Base-by-base conservation (phyloP, 1,140 invertebrate genomes). In the Linepithema humile region DNA sequence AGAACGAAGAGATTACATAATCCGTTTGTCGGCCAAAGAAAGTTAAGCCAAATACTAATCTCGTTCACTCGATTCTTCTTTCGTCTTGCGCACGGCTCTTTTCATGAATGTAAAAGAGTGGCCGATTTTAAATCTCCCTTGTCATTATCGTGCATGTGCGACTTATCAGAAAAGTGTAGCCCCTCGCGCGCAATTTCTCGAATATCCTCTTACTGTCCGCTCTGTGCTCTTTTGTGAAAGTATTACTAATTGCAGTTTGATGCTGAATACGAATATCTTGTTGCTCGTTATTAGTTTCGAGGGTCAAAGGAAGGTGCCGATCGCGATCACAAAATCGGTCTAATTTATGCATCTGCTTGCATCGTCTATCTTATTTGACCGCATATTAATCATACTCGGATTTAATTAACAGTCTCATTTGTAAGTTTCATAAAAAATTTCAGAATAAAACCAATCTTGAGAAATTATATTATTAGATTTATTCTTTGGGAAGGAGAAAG, bases 211-310 rank as follows among this genome's bases (percentile, higher is more conserved):
- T 96, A 95, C 92, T 95, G 95, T 96, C 95, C 32, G 89, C 80
- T 0, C 95, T 95, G 88, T 95, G 96, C 93, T 97, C 95, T 1
- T 3, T 45, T 85, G 98, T 98, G 0, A 99, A 95, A 0, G 98
- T 98, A 91, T 98, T 97, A 0, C 98, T 98, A 85, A 97, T 96
- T 98, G 97, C 35, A 98, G 99, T 95, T 99, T 99, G 88, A 99
- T 97, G 0, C 98, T 99, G 89, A 99, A 97, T 15, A 99, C 96
- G 32, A 98, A 98, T 90, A 97, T 99, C 69, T 96, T 95, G 86
- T 95, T 95, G 90, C 96, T 94, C 67, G 91, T 93, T 40, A 99
- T 96, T 93, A 96, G 96, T 86, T 97, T 98, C 9, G 99, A 98
- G 17, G 98, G 98, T 67, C 99, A 95, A 20, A 99, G 95, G 94